Evolutionary conservation across 1,140 invertebrate species (phyloP), one percentile per base, ranked within the genome.

Genomic region (Drosophila persimilis): DNA sequence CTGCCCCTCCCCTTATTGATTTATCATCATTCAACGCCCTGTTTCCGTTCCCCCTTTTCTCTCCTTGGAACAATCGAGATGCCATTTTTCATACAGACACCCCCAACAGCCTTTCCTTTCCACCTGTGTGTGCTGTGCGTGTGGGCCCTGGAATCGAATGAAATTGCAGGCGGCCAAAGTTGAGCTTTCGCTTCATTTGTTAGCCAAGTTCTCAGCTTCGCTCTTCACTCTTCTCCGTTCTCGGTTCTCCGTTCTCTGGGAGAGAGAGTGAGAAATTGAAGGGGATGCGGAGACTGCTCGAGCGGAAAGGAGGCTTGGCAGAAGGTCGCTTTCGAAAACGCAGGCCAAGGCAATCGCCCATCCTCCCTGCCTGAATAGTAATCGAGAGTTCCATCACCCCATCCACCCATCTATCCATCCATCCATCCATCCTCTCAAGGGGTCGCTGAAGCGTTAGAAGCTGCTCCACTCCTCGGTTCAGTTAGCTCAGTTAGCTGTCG

Each of bases 141-240:
- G 24, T 69, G 44, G 26, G 17, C 6, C 51, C 9, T 13, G 29
- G 70, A 81, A 75, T 85, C 63, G 79, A 81, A 86, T 78, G 43
- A 71, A 86, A 77, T 53, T 64, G 62, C 50, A 53, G 50, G 59
- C 63, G 67, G 52, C 47, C 58, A 77, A 74, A 86, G 81, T 85
- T 85, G 39, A 77, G 76, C 73, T 54, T 46, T 74, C 65, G 81
- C 77, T 80, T 86, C 77, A 86, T 85, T 85, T 77, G 81, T 86
- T 67, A 74, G 65, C 65, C 65, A 69, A 69, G 65, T 69, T 69
- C 63, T 57, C 66, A 64, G 65, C 64, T 56, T 39, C 35, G 13
- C 35, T 11, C 9, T 39, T 39, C 35, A 39, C 35, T 11, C 9
- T 39, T 39, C 11, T 3, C 11, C 7, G 7, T 31, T 31, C 29